Conservation (phyloP, 2,888 invertebrate genomes). For the Drosophila recens region DNA sequence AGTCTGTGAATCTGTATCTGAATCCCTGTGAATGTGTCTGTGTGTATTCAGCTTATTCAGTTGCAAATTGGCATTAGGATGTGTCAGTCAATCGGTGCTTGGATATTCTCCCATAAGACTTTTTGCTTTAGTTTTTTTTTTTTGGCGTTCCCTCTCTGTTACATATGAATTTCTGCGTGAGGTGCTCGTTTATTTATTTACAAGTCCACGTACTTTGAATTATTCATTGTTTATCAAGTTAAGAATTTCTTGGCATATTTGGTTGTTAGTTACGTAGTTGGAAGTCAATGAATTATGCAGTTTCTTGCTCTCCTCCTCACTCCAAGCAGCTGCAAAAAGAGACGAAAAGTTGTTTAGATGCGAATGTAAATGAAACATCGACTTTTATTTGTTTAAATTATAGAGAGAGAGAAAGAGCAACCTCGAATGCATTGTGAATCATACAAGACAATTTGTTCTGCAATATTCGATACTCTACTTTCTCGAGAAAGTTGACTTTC, state of each 20-base stretch:
- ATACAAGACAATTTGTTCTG: neutral
- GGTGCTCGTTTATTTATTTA: neutral
- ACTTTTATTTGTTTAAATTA: neutral
- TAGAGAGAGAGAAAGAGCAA: neutral
- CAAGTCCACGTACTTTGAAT: slow-evolving; percentile 30
- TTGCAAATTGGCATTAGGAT: slow-evolving; percentile 36
- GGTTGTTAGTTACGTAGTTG: slow-evolving; percentile 36
- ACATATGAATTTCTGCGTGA: slow-evolving; percentile 28
- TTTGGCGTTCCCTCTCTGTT: slow-evolving; percentile 41
- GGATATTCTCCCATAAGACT: slow-evolving; percentile 5
- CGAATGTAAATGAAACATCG: slow-evolving; percentile 8
- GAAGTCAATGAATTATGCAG: slow-evolving; percentile 50
- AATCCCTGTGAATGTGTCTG: slow-evolving; percentile 10
- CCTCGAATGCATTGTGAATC: neutral
- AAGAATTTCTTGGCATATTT: slow-evolving; percentile 47
- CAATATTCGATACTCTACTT: neutral
- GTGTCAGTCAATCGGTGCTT: slow-evolving; percentile 30
- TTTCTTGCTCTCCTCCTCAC: neutral
- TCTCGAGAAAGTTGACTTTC: neutral
- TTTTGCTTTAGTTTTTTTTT: slow-evolving; percentile 13
- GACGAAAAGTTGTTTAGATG: slow-evolving; percentile 1
- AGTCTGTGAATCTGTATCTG: slow-evolving; percentile 5
- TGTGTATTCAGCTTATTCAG: slow-evolving; percentile 13
- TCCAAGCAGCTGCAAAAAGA: slow-evolving; percentile 27
- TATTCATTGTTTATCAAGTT: slow-evolving; percentile 48